These are phyloP conservation scores for Ochotona princeps DNA, from an alignment of 2,113 vertebrate genomes.

Conservation along the genomic window DNA sequence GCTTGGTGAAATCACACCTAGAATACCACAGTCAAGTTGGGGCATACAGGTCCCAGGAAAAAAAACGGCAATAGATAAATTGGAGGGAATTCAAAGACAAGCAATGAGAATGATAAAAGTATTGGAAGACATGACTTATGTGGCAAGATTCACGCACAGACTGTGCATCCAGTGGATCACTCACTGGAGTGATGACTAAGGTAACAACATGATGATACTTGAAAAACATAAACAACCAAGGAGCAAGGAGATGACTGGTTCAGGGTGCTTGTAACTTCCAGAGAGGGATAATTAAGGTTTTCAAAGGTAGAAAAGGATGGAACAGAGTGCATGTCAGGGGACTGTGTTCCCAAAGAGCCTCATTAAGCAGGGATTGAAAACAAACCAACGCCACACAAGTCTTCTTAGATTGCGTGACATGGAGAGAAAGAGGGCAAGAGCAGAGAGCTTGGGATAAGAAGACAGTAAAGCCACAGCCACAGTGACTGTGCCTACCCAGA, in stretches of 20 bases:
- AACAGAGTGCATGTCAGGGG: not conserved
- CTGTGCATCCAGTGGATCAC: not conserved
- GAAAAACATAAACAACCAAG: slow-evolving; percentile 57
- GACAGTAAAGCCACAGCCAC: not conserved
- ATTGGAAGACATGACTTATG: slow-evolving; percentile 61
- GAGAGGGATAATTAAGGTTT: slow-evolving; percentile 35
- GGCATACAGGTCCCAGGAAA: slow-evolving; percentile 51
- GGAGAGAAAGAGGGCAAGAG: not conserved
- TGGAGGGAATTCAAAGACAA: slow-evolving; percentile 71
- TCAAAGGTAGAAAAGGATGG: not conserved
- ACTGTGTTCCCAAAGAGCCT: not conserved
- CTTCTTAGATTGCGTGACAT: not conserved
- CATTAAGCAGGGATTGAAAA: not conserved
- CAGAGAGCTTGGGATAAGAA: not conserved
- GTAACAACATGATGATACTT: slow-evolving; percentile 58
- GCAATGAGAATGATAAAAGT: slow-evolving; percentile 62
- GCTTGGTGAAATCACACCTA: slow-evolving; percentile 66
- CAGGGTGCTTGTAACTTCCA: not conserved
- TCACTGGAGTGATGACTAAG: slow-evolving; percentile 66
- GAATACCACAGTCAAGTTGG: slow-evolving; percentile 76
- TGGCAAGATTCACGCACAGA: slow-evolving; percentile 47
- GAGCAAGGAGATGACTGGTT: not conserved
- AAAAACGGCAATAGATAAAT: slow-evolving; percentile 51
- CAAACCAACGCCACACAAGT: not conserved
- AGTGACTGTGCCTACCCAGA: not conserved